Evolutionary conservation across 2,888 invertebrate genomes (phyloP).

Genomic region (Anoplius nigerrimus): DNA sequence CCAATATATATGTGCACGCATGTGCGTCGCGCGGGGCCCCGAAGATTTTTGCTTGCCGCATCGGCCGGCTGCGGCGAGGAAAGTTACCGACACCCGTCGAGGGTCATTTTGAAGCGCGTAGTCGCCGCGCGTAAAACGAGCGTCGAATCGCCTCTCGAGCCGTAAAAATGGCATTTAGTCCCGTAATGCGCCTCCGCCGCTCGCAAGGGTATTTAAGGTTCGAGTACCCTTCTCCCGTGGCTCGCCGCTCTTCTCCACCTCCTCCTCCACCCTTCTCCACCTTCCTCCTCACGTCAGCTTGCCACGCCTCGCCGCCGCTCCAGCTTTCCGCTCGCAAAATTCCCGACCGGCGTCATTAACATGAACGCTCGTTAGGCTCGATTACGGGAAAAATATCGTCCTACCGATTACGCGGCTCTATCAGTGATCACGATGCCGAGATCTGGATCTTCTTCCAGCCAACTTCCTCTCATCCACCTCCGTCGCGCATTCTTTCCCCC

Average conservation of each 20-base stretch:
- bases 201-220: conserved; percentile 17
- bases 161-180: conserved; percentile 43
- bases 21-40: background rate
- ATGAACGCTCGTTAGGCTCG: no score
- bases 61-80: conserved; percentile 30
- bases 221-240: background rate
- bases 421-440: no score
- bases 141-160: conserved; percentile 25
- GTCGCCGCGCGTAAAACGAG: conserved; percentile 32
- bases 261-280: background rate
- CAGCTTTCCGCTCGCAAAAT: no score
- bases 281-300: background rate
- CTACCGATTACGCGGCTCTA: background rate
- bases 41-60: conserved; percentile 14
- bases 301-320: no score
- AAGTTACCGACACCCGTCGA: conserved; percentile 46
- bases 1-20: no score
- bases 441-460: no score
- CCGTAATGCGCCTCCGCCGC: conserved; percentile 19
- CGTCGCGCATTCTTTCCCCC: no score
- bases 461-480: no score
- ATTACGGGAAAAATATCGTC: no score
- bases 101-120: conserved; percentile 39
- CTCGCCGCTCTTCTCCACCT: background rate
- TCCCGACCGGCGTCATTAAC: no score